Conservation (phyloP, 1,140 invertebrate genomes). For the Zaprionus davidi region DNA sequence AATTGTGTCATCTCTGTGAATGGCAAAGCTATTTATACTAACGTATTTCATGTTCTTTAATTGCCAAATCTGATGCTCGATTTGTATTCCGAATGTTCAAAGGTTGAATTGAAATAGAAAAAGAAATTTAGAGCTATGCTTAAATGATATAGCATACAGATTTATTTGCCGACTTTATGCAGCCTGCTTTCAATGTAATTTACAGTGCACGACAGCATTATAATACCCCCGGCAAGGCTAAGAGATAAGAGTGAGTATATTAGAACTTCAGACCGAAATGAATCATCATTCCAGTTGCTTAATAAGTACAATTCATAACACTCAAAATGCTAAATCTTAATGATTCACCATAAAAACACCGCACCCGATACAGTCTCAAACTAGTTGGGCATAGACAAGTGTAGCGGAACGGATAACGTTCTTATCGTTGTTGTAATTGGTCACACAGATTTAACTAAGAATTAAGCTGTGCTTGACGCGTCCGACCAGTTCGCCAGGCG, state of each 20-base stretch:
- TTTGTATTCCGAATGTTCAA: neutral
- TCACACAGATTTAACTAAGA: too few species aligned
- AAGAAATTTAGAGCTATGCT: neutral
- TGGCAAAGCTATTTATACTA: slow-evolving; percentile 23
- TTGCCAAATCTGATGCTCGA: slow-evolving; percentile 12
- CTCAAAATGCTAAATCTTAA: neutral
- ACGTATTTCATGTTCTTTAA: slow-evolving; percentile 17
- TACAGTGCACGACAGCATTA: neutral
- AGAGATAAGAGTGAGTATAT: neutral
- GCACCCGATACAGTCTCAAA: neutral
- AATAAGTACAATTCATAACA: slow-evolving; percentile 26
- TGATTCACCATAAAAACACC: slow-evolving; percentile 28
- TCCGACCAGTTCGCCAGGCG: too few species aligned
- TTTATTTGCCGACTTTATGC: neutral
- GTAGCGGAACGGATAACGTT: too few species aligned
- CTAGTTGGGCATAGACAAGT: neutral
- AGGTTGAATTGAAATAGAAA: neutral
- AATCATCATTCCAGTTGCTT: slow-evolving; percentile 16
- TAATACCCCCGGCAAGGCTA: neutral
- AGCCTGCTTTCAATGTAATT: neutral
- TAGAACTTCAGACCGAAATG: slow-evolving; percentile 13
- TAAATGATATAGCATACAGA: neutral
- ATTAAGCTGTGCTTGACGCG: too few species aligned
- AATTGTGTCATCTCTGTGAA: slow-evolving; percentile 39
- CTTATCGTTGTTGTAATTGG: too few species aligned